These are phyloP conservation scores for Scaeva pyrastri DNA, from an alignment of 2,888 invertebrate species.

Conservation along the genomic window DNA sequence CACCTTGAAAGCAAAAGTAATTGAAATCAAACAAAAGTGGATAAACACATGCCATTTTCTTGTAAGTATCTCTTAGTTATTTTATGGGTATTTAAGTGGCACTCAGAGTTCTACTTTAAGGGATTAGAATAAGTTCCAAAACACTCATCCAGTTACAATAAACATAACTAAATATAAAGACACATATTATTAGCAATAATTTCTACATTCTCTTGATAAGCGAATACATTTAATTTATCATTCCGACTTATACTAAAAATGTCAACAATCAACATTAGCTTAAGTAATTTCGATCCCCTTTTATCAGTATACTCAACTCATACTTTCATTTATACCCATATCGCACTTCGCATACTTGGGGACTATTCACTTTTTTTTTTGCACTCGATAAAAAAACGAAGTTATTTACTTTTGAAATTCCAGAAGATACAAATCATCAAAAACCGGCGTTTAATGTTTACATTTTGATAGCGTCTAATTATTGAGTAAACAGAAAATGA, in stretches of 20 bases:
- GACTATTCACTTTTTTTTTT: not conserved
- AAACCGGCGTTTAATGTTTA: not conserved
- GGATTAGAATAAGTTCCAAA: too few species aligned
- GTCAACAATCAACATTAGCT: slow-evolving; percentile 17
- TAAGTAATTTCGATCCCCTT: not conserved
- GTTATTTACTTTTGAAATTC: slow-evolving; percentile 20
- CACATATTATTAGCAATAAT: not conserved
- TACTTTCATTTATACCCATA: too few species aligned
- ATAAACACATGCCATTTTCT: too few species aligned
- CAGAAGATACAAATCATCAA: slow-evolving; percentile 12
- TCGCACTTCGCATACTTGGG: too few species aligned
- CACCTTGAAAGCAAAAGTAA: too few species aligned
- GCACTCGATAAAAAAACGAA: slow-evolving; percentile 1
- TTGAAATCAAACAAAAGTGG: too few species aligned
- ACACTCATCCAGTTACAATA: not conserved
- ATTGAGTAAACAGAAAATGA: not conserved
- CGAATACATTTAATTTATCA: slow-evolving; percentile 4
- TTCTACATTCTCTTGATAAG: not conserved
- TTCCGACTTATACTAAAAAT: slow-evolving; percentile 11
- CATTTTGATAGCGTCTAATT: not conserved
- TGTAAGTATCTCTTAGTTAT: not conserved
- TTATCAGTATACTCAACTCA: slow-evolving; percentile 6
- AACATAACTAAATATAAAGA: too few species aligned
- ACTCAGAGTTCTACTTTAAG: too few species aligned
- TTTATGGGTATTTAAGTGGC: not conserved